Evolutionary conservation across 2,113 vertebrate genomes (phyloP), one percentile per base, ranked within the genome.

Genomic region (Anthoscopus minutus): DNA sequence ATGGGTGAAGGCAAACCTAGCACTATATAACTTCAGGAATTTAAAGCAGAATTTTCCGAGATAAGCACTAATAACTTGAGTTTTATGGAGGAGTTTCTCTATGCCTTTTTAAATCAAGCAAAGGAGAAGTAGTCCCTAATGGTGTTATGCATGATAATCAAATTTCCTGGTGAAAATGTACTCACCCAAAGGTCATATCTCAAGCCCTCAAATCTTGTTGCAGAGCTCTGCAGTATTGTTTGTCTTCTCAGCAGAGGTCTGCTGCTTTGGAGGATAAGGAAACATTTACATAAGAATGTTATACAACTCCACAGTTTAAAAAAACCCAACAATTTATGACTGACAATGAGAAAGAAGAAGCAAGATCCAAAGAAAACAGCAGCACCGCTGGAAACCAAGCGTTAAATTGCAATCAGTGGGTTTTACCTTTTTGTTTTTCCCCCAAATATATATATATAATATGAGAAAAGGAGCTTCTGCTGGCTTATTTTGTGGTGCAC

Each of bases 211-310:
- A 64, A 91, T 74, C n/a, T 84, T 67, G 22, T 51, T 13, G 3
- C 30, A 86, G 50, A 83, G 40, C 31, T 54, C 71, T 58, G n/a
- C 27, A 74, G 47, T 86, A 38, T 14, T 60, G 7, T 35, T 72
- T 1, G 3, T 27, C 67, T 77, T 77, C 71, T 91, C 54, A 91
- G 42, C 16, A 45, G 62, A 79, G 42, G 22, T 54, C 19, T 48
- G 31, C 18, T 89, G 66, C 73, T 84, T 81, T 61, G 27, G 48
- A 79, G 67, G 58, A 70, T 60, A 88, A 70, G 28, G 31, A 33
- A 88, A 47, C 22, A 81, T 86, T 94, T 93, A 62, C 31, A 60
- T 73, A 95, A 95, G 62, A 83, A 77, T 42, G 56, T 89, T 91
- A 88, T 28, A 48, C 22, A 92, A 78, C 60, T 85, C 28, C 51